phyloP scores from a whole-genome alignment of 2,797 vertebrate species.

The Acridotheres tristis region DNA sequence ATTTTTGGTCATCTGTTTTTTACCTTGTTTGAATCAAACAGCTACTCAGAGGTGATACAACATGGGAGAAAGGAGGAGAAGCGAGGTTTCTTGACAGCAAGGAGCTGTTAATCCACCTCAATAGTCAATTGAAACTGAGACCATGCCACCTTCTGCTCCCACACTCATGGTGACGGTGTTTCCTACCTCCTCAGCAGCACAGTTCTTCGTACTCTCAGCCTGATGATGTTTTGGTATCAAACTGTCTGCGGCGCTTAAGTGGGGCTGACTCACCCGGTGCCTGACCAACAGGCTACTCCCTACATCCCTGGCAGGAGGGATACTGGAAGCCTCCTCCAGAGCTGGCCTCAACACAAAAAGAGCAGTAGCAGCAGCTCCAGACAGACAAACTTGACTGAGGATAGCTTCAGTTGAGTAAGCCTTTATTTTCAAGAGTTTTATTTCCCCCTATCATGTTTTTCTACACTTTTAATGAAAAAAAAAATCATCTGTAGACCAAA shows the following conservation, averaged over 20 bases:
- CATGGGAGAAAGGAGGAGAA: background rate
- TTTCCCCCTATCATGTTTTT: background rate
- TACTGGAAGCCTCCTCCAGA: background rate
- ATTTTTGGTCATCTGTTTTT: background rate
- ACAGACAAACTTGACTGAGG: background rate
- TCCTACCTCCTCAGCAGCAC: background rate
- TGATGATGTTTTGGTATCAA: background rate
- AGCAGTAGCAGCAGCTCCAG: background rate
- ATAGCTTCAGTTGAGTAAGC: background rate
- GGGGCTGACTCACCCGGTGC: background rate
- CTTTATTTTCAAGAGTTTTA: background rate
- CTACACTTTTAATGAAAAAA: background rate
- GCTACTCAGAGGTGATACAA: background rate
- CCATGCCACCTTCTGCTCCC: background rate
- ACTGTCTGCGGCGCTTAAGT: fast-evolving
- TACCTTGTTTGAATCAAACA: background rate
- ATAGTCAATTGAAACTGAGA: background rate
- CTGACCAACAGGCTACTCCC: background rate
- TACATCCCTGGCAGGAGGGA: background rate
- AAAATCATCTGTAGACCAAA: background rate
- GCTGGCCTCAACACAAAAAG: background rate
- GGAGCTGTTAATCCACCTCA: background rate
- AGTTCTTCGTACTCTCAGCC: background rate
- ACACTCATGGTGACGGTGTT: fast-evolving
- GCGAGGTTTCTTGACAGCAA: background rate